These are phyloP conservation scores for Hymenochirus boettgeri DNA, from an alignment of 2,113 vertebrate genomes.

Conservation along the genomic window DNA sequence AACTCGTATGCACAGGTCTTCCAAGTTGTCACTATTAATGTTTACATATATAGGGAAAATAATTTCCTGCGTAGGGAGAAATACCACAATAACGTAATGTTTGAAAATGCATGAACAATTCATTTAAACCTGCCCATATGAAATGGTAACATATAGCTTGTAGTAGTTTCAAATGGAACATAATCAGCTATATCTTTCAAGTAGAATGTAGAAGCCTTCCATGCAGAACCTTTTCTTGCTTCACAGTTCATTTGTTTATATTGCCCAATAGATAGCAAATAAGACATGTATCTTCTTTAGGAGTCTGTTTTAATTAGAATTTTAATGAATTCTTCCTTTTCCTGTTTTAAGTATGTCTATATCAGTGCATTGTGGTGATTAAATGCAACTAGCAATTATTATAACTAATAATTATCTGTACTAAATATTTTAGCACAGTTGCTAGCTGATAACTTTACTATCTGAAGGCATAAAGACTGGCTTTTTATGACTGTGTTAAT, in stretches of 20 bases:
- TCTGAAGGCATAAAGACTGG: slow-evolving; percentile 16
- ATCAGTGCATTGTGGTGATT: slow-evolving; percentile 61
- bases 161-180: too few relatives aligned
- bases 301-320: slow-evolving; percentile 69
- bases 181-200: slow-evolving; percentile 38
- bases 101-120: too few relatives aligned
- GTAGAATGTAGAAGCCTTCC: slow-evolving; percentile 44
- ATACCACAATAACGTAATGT: too few relatives aligned
- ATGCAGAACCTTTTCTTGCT: slow-evolving; percentile 52
- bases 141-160: too few relatives aligned
- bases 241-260: slow-evolving; percentile 50
- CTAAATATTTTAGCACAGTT: slow-evolving; percentile 50
- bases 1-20: too few relatives aligned
- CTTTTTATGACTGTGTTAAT: too few relatives aligned
- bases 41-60: too few relatives aligned
- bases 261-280: slow-evolving; percentile 60
- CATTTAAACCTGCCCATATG: too few relatives aligned
- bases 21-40: too few relatives aligned
- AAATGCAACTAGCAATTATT: slow-evolving; percentile 58
- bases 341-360: slow-evolving; percentile 48
- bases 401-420: slow-evolving; percentile 53
- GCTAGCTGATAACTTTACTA: slow-evolving; percentile 34
- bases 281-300: slow-evolving; percentile 55
- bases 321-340: slow-evolving; percentile 68
- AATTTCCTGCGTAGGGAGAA: too few relatives aligned